Evolutionary conservation across 2,113 vertebrate species (phyloP).

Genomic region (Struthidea cinerea): DNA sequence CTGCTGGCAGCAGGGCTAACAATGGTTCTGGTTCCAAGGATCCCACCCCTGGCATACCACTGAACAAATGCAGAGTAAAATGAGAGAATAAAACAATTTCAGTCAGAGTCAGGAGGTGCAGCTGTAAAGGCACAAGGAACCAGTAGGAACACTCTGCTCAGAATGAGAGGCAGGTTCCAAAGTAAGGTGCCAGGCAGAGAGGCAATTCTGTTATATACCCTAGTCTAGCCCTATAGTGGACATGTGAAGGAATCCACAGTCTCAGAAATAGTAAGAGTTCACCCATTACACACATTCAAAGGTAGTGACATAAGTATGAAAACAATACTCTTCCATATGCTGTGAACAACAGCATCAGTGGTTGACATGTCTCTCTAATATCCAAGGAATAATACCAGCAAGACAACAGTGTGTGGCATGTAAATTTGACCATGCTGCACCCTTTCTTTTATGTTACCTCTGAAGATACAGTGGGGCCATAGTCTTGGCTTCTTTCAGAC

Average conservation of each 20-base stretch:
- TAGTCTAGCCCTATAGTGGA: background rate
- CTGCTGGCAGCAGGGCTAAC: background rate
- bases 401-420: background rate
- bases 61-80: background rate
- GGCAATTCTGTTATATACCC: background rate
- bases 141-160: background rate
- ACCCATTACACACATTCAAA: background rate
- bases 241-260: background rate
- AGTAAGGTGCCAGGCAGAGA: background rate
- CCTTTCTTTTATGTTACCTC: background rate
- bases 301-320: background rate
- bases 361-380: background rate
- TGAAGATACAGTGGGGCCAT: background rate
- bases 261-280: background rate
- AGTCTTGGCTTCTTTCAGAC: background rate
- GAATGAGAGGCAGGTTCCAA: background rate
- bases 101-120: background rate
- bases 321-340: background rate
- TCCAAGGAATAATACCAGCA: background rate
- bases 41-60: background rate
- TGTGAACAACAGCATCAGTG: background rate
- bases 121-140: background rate
- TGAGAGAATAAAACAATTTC: background rate
- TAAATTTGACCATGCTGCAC: background rate
- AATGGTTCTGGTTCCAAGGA: background rate